These are phyloP conservation scores for Charadrius vociferus DNA, from an alignment of 2,113 vertebrate genomes.

Conservation along the genomic window DNA sequence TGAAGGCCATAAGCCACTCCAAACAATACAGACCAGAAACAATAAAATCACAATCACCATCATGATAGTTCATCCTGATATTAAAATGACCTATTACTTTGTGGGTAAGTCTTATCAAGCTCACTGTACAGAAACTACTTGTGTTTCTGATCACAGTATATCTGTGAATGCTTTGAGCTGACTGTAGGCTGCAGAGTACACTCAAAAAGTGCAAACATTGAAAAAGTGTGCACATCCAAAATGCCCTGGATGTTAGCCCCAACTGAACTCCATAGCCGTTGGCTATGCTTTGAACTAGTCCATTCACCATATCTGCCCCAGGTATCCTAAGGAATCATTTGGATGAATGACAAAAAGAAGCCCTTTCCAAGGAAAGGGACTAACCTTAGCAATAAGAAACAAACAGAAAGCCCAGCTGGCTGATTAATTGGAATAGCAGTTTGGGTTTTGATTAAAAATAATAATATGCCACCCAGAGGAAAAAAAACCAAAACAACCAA, in stretches of 20 bases:
- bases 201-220: no score
- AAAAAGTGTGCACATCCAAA: not conserved
- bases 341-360: not conserved
- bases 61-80: not conserved
- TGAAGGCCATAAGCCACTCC: not conserved
- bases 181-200: not conserved
- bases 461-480: not conserved
- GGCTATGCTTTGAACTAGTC: not conserved
- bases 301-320: rapidly evolving
- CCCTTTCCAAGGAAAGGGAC: not conserved
- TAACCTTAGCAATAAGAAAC: not conserved
- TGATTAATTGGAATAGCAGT: not conserved
- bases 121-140: not conserved
- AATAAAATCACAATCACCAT: not conserved
- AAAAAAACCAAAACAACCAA: no score
- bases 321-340: not conserved
- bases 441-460: not conserved
- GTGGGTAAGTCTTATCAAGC: not conserved
- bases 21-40: not conserved
- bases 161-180: not conserved
- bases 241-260: not conserved
- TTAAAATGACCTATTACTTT: not conserved
- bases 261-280: not conserved
- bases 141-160: not conserved
- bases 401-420: not conserved